These are phyloP conservation scores for Eclectus roratus DNA, from an alignment of 2,113 vertebrate species.

Conservation along the genomic window DNA sequence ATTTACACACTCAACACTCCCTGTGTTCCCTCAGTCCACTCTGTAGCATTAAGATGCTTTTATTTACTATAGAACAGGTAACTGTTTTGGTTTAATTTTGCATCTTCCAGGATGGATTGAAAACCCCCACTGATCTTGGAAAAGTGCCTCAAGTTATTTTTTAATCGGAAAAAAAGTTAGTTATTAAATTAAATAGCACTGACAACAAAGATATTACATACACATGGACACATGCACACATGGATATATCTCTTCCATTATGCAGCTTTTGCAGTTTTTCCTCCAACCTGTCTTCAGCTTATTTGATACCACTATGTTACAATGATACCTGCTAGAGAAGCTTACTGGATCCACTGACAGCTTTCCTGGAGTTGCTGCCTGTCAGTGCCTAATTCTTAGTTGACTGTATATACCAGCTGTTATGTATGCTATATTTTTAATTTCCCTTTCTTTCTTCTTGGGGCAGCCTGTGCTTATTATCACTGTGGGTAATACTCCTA, in stretches of 20 bases:
- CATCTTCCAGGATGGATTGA: neutral
- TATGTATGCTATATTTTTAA: neutral
- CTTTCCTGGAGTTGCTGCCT: neutral
- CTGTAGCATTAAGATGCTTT: neutral
- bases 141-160: neutral
- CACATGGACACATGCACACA: neutral
- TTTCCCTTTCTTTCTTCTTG: slow-evolving; percentile 14
- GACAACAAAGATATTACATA: neutral
- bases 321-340: neutral
- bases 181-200: neutral
- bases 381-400: neutral
- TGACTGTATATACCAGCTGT: neutral
- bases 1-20: neutral
- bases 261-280: neutral
- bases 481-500: neutral
- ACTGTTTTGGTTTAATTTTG: neutral
- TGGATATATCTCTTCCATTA: neutral
- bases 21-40: neutral
- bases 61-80: neutral
- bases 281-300: neutral
- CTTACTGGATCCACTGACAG: neutral
- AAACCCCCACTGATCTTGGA: neutral
- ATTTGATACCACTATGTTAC: neutral
- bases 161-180: neutral
- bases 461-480: slow-evolving; percentile 8